Conservation (phyloP, 2,113 vertebrate species). For the Nesoenas mayeri region DNA sequence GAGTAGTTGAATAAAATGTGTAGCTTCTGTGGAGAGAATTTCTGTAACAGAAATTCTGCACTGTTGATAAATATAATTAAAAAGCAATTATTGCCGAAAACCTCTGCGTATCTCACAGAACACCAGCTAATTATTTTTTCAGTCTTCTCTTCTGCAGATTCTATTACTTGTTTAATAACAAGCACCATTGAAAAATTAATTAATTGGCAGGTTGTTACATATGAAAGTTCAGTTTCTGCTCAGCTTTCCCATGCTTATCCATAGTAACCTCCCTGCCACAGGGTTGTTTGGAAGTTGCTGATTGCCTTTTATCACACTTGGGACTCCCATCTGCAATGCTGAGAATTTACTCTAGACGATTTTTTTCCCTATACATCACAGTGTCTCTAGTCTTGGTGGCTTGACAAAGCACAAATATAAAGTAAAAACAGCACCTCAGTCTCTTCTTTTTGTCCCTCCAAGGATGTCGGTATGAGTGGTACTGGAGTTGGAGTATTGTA, state of each 20-base stretch:
- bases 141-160: not conserved
- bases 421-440: not conserved
- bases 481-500: conserved; percentile 41
- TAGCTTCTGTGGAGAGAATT: not conserved
- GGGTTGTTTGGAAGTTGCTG: not conserved
- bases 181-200: not conserved
- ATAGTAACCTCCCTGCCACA: not conserved
- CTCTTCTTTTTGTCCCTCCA: not conserved
- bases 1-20: not conserved
- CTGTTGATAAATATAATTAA: not conserved
- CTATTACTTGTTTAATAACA: not conserved
- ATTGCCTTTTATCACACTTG: fast-evolving
- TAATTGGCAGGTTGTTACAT: not conserved
- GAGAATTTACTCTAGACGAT: not conserved
- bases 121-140: not conserved
- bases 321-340: not conserved
- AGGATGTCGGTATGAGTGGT: conserved; percentile 62
- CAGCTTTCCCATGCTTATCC: not conserved
- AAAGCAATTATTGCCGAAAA: not conserved
- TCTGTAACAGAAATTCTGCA: not conserved
- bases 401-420: not conserved
- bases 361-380: not conserved
- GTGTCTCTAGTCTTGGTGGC: not conserved
- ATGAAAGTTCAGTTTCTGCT: not conserved
- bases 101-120: not conserved